A percentile compares a stretch with the other conserved stretches of the same genome.
Conservation (phyloP, 2,113 vertebrate genomes). For the Propithecus coquereli region DNA sequence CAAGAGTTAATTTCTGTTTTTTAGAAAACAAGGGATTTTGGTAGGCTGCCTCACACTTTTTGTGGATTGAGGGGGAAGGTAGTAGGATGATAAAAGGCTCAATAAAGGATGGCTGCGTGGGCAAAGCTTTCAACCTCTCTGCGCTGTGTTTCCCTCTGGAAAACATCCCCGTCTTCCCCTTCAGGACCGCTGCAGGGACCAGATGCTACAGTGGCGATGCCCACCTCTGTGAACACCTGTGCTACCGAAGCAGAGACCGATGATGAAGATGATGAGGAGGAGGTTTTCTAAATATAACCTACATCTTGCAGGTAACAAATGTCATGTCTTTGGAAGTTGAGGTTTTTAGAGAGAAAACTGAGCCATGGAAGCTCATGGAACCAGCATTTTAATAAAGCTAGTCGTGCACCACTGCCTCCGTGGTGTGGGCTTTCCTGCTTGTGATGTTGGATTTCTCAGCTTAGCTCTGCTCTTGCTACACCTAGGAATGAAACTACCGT, state of each 20-base stretch:
- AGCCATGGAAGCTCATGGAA: background rate
- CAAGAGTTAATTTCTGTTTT: background rate
- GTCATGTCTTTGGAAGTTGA: background rate
- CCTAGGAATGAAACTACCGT: background rate
- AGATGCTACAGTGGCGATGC: background rate
- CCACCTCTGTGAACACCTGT: background rate
- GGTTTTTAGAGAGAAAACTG: background rate
- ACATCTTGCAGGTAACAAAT: background rate
- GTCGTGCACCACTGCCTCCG: background rate
- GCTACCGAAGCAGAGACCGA: background rate
- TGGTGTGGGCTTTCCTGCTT: background rate
- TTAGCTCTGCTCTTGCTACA: background rate
- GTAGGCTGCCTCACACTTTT: background rate
- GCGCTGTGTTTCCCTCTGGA: background rate
- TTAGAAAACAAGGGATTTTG: background rate
- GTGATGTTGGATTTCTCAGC: background rate
- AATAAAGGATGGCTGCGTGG: background rate
- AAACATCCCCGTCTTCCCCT: background rate
- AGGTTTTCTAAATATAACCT: background rate
- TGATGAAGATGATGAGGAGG: background rate
- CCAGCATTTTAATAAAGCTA: background rate
- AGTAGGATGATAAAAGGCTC: background rate
- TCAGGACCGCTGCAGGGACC: background rate
- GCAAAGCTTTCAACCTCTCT: background rate
- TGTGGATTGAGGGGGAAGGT: background rate